phyloP scores from a whole-genome alignment of 2,113 vertebrate genomes.

The Anolis sagrei region DNA sequence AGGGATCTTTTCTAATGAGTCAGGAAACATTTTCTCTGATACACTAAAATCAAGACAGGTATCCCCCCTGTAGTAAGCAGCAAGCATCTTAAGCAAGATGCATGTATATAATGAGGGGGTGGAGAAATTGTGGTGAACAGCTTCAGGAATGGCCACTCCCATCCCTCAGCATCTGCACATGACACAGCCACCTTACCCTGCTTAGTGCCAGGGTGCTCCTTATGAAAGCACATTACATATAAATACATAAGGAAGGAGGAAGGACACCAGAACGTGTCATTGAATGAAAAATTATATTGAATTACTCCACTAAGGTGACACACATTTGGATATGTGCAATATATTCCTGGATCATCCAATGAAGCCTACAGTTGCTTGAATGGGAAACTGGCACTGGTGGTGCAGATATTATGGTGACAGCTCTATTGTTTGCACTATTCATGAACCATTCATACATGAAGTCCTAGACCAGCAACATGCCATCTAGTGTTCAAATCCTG shows the following conservation, averaged over 20 bases:
- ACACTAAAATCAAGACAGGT: no score
- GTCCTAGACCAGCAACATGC: neutral
- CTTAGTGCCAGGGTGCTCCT: neutral
- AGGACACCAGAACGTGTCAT: neutral
- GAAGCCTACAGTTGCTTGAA: neutral
- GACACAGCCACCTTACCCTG: no score
- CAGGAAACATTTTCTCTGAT: no score
- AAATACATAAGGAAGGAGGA: neutral
- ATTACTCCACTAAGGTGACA: neutral
- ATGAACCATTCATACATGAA: neutral
- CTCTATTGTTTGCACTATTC: neutral
- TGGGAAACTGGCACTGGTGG: neutral
- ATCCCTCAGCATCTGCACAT: neutral
- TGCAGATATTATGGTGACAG: neutral
- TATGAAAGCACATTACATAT: neutral
- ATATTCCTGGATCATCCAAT: neutral
- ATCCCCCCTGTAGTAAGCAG: no score
- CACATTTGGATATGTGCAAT: neutral
- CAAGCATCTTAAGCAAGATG: neutral
- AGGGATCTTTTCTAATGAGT: no score
- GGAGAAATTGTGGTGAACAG: neutral
- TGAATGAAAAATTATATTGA: neutral
- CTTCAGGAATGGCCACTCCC: neutral
- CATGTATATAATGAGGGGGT: neutral
- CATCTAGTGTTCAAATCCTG: neutral